Percentiles rank a stretch among this genome's conserved stretches.
phyloP scores from a whole-genome alignment of 2,113 vertebrate species.

The Pteruthius melanotis region DNA sequence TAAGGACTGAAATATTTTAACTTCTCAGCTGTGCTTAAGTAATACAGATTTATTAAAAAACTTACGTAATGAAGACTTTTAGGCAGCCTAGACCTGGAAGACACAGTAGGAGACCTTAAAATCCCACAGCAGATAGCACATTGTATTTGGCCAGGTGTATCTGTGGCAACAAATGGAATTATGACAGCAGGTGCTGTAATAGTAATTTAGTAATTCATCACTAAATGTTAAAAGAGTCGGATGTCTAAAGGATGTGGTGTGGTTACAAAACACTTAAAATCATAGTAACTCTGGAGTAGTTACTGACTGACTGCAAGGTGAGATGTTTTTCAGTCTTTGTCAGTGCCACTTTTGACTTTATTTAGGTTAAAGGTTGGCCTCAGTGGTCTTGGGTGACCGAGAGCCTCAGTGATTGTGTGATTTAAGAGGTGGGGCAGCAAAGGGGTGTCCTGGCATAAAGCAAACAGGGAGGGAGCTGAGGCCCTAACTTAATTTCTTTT shows the following conservation, averaged over 20 bases:
- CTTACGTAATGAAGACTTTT: not conserved
- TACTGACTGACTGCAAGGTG: not conserved
- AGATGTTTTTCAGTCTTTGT: not conserved
- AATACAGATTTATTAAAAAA: not conserved
- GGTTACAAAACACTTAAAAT: not conserved
- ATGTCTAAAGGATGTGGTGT: not conserved
- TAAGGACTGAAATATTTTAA: not conserved
- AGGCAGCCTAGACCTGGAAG: not conserved
- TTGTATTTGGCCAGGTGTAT: not conserved
- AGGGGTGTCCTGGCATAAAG: not conserved
- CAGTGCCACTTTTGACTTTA: not conserved
- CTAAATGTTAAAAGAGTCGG: not conserved
- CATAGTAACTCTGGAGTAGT: rapidly evolving
- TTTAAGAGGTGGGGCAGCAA: not conserved
- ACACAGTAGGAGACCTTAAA: not conserved
- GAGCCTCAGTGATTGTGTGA: not conserved
- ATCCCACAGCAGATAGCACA: not conserved
- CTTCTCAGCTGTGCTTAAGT: not conserved
- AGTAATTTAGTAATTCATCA: no score
- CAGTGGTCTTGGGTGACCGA: rapidly evolving
- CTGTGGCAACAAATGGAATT: not conserved
- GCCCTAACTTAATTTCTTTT: no score
- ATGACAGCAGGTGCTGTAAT: not conserved
- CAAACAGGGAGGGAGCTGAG: not conserved
- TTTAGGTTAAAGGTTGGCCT: not conserved